Evolutionary conservation across 2,797 vertebrate species (phyloP).

Genomic region (Acestrorhynchus altus): DNA sequence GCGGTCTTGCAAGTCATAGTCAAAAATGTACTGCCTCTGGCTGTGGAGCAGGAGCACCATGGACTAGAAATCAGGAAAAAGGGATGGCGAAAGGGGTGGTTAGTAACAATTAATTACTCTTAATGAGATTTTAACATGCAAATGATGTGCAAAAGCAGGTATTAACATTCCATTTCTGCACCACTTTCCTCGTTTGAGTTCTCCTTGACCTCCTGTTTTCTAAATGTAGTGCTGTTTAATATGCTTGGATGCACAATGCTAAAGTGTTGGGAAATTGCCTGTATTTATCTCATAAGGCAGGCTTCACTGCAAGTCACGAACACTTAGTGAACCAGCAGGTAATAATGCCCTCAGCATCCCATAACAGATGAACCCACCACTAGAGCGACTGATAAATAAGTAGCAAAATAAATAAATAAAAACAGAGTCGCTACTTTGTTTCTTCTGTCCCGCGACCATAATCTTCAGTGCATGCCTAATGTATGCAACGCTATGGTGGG

Average conservation of each 20-base stretch:
- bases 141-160: constrained; percentile 60
- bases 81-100: constrained; percentile 46
- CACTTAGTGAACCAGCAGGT: constrained; percentile 76
- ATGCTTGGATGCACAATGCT: constrained; percentile 79
- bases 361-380: constrained; percentile 12
- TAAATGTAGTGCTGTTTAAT: constrained; percentile 80
- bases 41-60: constrained; percentile 98
- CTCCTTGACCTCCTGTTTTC: constrained; percentile 79
- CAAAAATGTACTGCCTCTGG: constrained; percentile 98
- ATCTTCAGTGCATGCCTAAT: constrained; percentile 42
- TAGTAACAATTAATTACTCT: constrained; percentile 50
- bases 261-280: constrained; percentile 76
- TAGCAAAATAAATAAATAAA: background rate
- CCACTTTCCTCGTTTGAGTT: constrained; percentile 75
- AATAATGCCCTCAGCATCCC: constrained; percentile 73
- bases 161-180: constrained; percentile 70
- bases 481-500: constrained; percentile 25
- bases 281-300: constrained; percentile 69
- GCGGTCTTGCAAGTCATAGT: constrained; percentile 92
- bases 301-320: constrained; percentile 73
- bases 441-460: background rate
- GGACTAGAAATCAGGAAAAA: constrained; percentile 79
- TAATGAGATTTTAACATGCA: constrained; percentile 57
- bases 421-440: constrained; percentile 5
- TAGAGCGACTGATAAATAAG: constrained; percentile 14